phyloP scores from a whole-genome alignment of 2,113 vertebrate genomes.

The Micromys minutus region DNA sequence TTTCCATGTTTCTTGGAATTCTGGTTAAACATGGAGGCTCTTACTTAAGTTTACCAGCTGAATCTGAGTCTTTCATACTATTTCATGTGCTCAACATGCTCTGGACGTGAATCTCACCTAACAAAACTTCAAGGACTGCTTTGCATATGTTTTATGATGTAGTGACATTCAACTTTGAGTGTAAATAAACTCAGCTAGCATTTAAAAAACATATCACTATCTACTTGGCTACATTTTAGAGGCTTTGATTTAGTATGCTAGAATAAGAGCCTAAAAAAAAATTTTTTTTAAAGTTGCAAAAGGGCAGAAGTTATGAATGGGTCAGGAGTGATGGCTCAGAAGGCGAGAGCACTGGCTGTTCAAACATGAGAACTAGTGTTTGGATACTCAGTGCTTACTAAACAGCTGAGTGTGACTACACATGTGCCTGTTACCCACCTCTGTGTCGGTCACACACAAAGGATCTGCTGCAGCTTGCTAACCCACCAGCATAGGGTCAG shows the following conservation, averaged over 20 bases:
- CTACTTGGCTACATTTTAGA: neutral
- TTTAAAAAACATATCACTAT: constrained; percentile 15
- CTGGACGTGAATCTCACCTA: neutral
- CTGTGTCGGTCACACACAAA: neutral
- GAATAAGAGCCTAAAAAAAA: neutral
- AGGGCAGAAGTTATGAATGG: neutral
- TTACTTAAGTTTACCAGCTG: neutral
- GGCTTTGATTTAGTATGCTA: neutral
- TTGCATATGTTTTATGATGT: neutral
- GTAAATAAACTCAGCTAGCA: neutral
- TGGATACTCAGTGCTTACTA: neutral
- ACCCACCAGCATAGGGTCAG: neutral
- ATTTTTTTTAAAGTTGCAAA: constrained; percentile 11
- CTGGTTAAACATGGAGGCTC: neutral
- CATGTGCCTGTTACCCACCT: neutral
- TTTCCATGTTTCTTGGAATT: neutral
- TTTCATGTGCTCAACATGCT: neutral
- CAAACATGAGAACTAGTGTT: neutral
- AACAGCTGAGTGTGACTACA: neutral
- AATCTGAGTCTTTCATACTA: neutral
- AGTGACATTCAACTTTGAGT: constrained; percentile 35
- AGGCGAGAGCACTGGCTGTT: too few relatives aligned
- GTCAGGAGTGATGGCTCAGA: neutral
- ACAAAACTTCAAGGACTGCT: neutral
- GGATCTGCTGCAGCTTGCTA: neutral